Evolutionary conservation across 2,888 invertebrate species (phyloP).

Genomic region (Drosophila nigritarsus): DNA sequence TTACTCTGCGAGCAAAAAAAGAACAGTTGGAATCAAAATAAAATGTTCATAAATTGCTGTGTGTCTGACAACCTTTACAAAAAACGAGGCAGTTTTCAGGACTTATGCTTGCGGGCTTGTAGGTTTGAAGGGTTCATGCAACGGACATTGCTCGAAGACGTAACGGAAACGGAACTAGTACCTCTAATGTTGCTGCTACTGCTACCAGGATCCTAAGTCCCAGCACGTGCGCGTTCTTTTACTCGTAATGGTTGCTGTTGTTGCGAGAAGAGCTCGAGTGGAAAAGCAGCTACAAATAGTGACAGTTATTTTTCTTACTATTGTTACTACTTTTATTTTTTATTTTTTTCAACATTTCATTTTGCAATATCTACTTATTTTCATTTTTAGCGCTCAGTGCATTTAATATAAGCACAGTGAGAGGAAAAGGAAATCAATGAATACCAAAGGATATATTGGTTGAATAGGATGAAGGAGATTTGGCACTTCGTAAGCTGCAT

Average conservation of each 20-base stretch:
- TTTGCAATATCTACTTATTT: conserved; percentile 35
- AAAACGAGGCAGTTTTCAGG: conserved; percentile 7
- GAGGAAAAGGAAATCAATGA: conserved; percentile 24
- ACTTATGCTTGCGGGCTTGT: not conserved
- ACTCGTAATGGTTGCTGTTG: conserved; percentile 24
- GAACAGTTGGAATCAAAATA: conserved; percentile 63
- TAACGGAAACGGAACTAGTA: conserved; percentile 32
- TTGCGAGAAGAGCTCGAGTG: conserved; percentile 29
- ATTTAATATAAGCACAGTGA: conserved; percentile 10
- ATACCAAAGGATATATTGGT: conserved; percentile 4
- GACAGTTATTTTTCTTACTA: conserved; percentile 30
- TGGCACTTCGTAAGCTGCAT: conserved; percentile 30
- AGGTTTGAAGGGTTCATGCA: conserved; percentile 21
- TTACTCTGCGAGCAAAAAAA: conserved; percentile 13
- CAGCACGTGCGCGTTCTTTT: conserved; percentile 60
- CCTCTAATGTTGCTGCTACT: conserved; percentile 23
- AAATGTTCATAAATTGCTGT: conserved; percentile 66
- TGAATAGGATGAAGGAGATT: conserved; percentile 5
- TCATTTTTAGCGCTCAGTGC: conserved; percentile 18
- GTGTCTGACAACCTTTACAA: conserved; percentile 38
- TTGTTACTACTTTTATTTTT: conserved; percentile 8
- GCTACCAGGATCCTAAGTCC: conserved; percentile 57
- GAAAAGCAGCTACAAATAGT: conserved; percentile 64
- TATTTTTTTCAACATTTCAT: conserved; percentile 30
- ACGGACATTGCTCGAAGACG: conserved; percentile 37